Conservation (phyloP, 2,797 vertebrate species). For the Clamator glandarius region DNA sequence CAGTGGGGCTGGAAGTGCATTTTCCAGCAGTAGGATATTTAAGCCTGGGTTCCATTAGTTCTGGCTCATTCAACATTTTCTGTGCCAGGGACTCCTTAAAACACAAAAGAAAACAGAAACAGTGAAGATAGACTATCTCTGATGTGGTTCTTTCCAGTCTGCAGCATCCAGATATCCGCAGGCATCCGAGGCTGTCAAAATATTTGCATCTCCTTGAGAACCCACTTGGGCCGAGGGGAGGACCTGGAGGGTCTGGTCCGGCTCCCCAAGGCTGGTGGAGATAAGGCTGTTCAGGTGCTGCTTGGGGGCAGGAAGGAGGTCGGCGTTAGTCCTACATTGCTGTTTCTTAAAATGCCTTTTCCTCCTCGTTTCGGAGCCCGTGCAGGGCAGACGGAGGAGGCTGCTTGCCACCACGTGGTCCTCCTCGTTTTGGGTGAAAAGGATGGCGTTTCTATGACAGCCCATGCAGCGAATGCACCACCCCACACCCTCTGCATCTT, state of each 20-base stretch:
- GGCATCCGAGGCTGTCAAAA: not conserved
- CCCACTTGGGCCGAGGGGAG: not conserved
- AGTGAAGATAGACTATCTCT: not conserved
- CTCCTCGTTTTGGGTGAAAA: not conserved
- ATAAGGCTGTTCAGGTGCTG: not conserved
- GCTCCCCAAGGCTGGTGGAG: accelerated
- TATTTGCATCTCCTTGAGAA: conserved; percentile 4
- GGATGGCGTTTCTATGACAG: accelerated
- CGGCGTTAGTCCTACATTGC: accelerated
- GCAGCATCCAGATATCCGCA: not conserved
- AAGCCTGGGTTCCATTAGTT: conserved; percentile 18
- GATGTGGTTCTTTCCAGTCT: not conserved
- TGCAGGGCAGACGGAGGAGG: not conserved
- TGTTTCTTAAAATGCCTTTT: not conserved
- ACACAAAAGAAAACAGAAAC: conserved; percentile 4
- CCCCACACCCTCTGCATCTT: not conserved
- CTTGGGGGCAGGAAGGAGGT: not conserved
- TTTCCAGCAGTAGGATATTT: conserved; percentile 28
- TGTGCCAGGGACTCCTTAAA: conserved; percentile 18
- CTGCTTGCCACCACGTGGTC: not conserved
- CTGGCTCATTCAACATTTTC: not conserved
- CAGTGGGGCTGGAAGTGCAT: not conserved
- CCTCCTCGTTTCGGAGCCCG: not conserved
- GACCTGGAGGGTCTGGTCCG: not conserved
- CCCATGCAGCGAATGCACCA: accelerated